phyloP scores from a whole-genome alignment of 2,888 invertebrate species.

The Endotricha flammealis region DNA sequence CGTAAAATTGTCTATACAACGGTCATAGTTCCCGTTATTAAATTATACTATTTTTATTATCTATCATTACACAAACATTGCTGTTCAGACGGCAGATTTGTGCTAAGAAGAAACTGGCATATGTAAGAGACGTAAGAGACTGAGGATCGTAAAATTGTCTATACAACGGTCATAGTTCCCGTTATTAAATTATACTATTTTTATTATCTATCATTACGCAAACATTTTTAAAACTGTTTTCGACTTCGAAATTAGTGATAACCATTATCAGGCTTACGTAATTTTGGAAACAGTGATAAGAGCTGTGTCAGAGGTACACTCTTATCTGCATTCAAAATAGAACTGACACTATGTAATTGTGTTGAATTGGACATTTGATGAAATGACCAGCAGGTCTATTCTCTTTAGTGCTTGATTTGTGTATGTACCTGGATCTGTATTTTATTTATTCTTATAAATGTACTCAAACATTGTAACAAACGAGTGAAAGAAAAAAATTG shows the following conservation, averaged over 20 bases:
- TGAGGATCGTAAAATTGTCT: no score
- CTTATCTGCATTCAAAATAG: conserved; percentile 23
- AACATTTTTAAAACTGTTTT: conserved; percentile 17
- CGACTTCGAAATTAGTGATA: conserved; percentile 24
- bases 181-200: background rate
- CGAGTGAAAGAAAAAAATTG: no score
- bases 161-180: background rate
- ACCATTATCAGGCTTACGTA: conserved; percentile 15
- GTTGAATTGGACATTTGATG: background rate
- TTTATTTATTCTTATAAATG: no score
- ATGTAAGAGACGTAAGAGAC: no score
- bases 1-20: no score
- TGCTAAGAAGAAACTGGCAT: no score
- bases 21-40: background rate
- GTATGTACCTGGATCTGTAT: no score
- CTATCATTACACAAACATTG: conserved; percentile 2
- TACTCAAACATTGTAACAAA: no score
- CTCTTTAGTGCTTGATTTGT: no score
- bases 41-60: background rate
- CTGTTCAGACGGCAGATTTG: no score
- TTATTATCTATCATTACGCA: conserved; percentile 3
- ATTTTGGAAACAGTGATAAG: conserved; percentile 25
- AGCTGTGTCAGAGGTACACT: conserved; percentile 20
- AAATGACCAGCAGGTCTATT: conserved; percentile 2
- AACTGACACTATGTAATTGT: no score